Conservation (phyloP, 2,888 invertebrate species). For the Tinea pellionella region DNA sequence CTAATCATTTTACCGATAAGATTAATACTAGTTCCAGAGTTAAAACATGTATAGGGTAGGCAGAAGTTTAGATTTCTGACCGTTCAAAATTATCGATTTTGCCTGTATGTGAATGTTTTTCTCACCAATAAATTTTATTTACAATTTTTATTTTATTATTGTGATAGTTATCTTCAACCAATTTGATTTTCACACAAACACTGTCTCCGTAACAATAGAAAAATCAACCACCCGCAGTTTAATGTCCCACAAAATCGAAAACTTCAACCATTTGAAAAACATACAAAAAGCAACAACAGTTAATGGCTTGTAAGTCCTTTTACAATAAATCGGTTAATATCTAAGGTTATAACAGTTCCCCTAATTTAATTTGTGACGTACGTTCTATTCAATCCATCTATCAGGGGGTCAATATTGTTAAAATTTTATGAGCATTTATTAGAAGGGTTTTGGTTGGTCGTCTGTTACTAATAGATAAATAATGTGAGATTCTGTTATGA, state of each 20-base stretch:
- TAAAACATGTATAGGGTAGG: no score
- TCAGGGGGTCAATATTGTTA: constrained; percentile 10
- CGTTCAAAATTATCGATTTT: neutral
- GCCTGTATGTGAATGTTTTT: neutral
- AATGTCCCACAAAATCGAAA: constrained; percentile 23
- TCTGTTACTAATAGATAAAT: constrained; percentile 26
- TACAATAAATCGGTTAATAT: neutral
- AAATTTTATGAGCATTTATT: constrained; percentile 10
- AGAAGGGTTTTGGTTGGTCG: constrained; percentile 15
- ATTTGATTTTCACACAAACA: constrained; percentile 3
- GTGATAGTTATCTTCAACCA: neutral
- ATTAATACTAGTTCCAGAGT: constrained; percentile 12
- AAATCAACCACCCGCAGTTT: constrained; percentile 53
- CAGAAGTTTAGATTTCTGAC: no score
- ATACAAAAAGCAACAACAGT: neutral
- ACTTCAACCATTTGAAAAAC: neutral
- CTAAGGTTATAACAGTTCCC: constrained; percentile 15
- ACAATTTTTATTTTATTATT: neutral
- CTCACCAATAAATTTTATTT: neutral
- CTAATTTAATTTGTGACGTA: constrained; percentile 39
- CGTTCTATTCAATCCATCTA: neutral
- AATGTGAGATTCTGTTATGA: constrained; percentile 34
- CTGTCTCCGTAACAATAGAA: constrained; percentile 37
- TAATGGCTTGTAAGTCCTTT: neutral
- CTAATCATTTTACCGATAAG: neutral